Conservation (phyloP, 2,797 vertebrate species). For the Mionectes olivaceus region DNA sequence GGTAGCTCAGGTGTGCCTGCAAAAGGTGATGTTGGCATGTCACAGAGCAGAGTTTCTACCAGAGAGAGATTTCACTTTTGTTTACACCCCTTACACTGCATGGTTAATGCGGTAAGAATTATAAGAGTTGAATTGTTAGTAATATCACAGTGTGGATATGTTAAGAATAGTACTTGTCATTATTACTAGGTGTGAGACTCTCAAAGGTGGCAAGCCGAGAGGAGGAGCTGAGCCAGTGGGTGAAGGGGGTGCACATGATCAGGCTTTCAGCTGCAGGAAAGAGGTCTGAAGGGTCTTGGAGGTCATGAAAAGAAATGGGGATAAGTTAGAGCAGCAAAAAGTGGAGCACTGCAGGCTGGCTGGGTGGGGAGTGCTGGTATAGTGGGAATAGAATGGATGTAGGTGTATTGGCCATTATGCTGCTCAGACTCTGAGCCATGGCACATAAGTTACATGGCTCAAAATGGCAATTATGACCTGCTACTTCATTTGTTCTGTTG, state of each 20-base stretch:
- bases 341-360: not conserved
- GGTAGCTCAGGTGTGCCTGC: not conserved
- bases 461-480: not conserved
- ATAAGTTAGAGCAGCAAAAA: not conserved
- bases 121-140: not conserved
- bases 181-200: not conserved
- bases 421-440: not conserved
- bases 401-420: not conserved
- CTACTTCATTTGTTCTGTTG: not conserved
- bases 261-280: not conserved
- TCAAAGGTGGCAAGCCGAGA: not conserved
- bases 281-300: not conserved
- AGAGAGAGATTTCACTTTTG: not conserved
- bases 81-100: not conserved
- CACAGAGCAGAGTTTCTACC: not conserved
- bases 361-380: not conserved
- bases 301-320: not conserved
- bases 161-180: not conserved
- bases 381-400: not conserved
- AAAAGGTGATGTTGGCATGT: not conserved
- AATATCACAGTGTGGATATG: not conserved
- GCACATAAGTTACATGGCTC: not conserved
- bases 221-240: not conserved
- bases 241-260: accelerated
- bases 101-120: not conserved